Conservation (phyloP, 2,888 invertebrate species). For the Eubasilissa splendida region DNA sequence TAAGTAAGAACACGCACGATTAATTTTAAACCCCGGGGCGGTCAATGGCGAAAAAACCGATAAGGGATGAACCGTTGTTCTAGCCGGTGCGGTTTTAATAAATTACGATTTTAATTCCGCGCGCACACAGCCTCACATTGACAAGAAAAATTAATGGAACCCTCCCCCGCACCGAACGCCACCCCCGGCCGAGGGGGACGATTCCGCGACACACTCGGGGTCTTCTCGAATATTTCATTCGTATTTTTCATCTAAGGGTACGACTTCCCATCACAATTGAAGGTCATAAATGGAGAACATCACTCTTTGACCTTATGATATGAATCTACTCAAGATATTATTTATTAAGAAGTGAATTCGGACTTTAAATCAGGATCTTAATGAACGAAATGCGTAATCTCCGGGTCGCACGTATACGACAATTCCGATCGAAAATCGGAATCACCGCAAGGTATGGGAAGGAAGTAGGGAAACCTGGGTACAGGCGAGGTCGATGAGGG, state of each 20-base stretch:
- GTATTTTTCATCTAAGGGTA: background rate
- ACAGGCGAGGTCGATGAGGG: too few species aligned
- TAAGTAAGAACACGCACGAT: conserved; percentile 44
- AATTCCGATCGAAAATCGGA: too few species aligned
- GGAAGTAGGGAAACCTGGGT: too few species aligned
- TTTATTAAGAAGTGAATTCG: too few species aligned
- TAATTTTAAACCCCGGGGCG: conserved; percentile 53
- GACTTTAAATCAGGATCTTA: too few species aligned
- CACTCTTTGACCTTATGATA: too few species aligned
- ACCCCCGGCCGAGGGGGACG: background rate
- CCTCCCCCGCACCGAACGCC: background rate
- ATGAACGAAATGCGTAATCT: too few species aligned
- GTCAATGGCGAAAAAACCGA: conserved; percentile 50
- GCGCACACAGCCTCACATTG: conserved; percentile 49
- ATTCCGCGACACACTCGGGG: background rate
- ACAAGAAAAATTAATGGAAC: conserved; percentile 56
- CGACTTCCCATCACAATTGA: too few species aligned
- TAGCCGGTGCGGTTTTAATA: conserved; percentile 31
- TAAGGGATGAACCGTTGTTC: conserved; percentile 24
- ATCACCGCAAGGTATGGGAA: too few species aligned
- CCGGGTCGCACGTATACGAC: too few species aligned
- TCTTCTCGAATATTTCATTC: background rate
- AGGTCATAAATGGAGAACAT: too few species aligned
- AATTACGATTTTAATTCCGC: conserved; percentile 53
- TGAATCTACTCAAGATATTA: too few species aligned